These are phyloP conservation scores for Rhinoraja longicauda DNA, from an alignment of 2,797 vertebrate genomes.

Conservation along the genomic window DNA sequence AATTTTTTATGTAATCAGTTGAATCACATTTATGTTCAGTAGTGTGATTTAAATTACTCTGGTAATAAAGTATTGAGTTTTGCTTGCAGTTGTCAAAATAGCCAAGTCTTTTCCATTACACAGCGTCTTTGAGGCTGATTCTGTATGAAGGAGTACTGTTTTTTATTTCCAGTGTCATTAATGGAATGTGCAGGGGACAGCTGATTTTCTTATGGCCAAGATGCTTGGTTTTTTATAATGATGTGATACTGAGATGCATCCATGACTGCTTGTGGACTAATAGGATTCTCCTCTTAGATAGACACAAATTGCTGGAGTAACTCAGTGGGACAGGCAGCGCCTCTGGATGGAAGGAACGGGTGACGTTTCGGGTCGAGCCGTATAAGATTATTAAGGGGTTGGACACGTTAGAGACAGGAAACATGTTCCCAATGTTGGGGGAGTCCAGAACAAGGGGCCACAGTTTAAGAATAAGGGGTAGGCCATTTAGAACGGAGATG, in stretches of 20 bases:
- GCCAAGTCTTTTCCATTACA: neutral
- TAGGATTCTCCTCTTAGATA: neutral
- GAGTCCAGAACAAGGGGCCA: too few species aligned
- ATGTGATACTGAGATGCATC: neutral
- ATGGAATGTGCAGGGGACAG: neutral
- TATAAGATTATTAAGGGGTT: too few species aligned
- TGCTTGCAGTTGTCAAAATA: neutral
- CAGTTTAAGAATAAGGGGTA: too few species aligned
- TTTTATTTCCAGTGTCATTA: neutral
- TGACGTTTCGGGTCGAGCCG: too few species aligned
- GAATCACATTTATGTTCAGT: constrained; percentile 16
- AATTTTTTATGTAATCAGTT: constrained; percentile 12
- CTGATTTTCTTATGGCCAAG: neutral
- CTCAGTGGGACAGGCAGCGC: too few species aligned
- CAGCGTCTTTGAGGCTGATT: neutral
- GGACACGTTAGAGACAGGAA: too few species aligned
- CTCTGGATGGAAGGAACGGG: too few species aligned
- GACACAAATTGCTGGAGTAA: too few species aligned
- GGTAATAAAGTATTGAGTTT: constrained; percentile 9
- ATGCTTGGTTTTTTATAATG: neutral
- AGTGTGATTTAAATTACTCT: constrained; percentile 16
- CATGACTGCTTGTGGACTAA: neutral
- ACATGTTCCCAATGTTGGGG: too few species aligned
- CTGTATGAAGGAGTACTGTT: neutral
- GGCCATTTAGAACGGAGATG: too few species aligned